Conservation (phyloP, 2,113 vertebrate species). For the Micromys minutus region DNA sequence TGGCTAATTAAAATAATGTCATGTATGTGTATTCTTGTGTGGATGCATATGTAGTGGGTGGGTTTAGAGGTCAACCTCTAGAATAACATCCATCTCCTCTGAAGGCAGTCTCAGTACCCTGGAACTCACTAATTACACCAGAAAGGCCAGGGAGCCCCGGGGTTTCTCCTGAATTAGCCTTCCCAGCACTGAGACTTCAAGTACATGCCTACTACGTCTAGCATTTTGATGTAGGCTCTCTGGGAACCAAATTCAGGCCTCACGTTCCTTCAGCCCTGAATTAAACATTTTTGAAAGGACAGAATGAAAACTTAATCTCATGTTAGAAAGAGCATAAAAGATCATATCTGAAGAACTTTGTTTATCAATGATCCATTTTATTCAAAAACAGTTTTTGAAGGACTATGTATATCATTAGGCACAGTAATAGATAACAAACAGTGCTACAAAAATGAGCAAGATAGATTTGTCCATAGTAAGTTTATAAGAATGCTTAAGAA, state of each 20-base stretch:
- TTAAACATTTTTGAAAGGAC: not conserved
- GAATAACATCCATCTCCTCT: not conserved
- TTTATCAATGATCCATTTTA: not conserved
- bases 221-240: not conserved
- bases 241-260: not conserved
- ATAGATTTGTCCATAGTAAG: not conserved
- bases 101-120: not conserved
- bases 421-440: not conserved
- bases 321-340: not conserved
- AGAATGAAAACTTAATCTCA: conserved; percentile 21
- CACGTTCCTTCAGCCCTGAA: not conserved
- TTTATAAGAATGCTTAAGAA: conserved; percentile 10
- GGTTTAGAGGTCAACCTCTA: not conserved
- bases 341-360: not conserved
- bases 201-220: not conserved
- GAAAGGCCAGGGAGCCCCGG: not conserved
- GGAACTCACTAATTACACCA: not conserved
- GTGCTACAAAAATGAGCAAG: not conserved
- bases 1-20: not conserved
- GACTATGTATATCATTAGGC: not conserved
- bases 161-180: not conserved
- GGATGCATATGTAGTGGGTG: not conserved
- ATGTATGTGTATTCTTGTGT: not conserved
- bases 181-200: not conserved
- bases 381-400: not conserved